These are phyloP conservation scores for Aselliscus stoliczkanus DNA, from an alignment of 2,797 vertebrate genomes.

Conservation along the genomic window DNA sequence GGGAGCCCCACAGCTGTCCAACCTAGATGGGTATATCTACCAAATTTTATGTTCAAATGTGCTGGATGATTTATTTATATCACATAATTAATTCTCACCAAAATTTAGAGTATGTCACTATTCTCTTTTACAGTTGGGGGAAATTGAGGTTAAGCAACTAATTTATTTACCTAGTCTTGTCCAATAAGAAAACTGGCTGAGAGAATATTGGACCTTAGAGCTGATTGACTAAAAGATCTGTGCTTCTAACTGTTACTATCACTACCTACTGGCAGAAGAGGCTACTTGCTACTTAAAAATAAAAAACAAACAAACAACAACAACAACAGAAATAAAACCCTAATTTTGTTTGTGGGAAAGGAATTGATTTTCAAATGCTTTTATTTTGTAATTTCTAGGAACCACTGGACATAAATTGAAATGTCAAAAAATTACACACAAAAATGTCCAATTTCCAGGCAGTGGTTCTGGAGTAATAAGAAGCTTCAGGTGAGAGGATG, in stretches of 20 bases:
- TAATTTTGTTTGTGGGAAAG: background rate
- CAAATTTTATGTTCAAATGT: background rate
- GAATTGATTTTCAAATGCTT: background rate
- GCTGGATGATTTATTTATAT: background rate
- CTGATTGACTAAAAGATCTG: background rate
- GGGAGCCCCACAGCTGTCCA: background rate
- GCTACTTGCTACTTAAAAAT: background rate
- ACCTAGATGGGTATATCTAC: background rate
- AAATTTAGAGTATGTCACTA: background rate
- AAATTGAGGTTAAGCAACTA: background rate
- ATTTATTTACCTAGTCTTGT: background rate
- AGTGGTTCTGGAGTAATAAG: background rate
- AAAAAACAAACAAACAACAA: background rate
- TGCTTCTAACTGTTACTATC: background rate
- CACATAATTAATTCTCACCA: background rate
- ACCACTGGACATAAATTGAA: background rate
- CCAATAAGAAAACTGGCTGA: background rate
- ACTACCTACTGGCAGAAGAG: background rate
- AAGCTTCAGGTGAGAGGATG: background rate
- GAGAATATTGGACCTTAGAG: background rate
- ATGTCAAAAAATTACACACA: background rate
- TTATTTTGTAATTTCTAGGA: background rate
- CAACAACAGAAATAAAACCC: background rate
- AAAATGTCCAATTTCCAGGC: background rate
- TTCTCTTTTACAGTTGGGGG: background rate